phyloP scores from a whole-genome alignment of 2,888 invertebrate genomes.

The Cecidostiba fungosa region DNA sequence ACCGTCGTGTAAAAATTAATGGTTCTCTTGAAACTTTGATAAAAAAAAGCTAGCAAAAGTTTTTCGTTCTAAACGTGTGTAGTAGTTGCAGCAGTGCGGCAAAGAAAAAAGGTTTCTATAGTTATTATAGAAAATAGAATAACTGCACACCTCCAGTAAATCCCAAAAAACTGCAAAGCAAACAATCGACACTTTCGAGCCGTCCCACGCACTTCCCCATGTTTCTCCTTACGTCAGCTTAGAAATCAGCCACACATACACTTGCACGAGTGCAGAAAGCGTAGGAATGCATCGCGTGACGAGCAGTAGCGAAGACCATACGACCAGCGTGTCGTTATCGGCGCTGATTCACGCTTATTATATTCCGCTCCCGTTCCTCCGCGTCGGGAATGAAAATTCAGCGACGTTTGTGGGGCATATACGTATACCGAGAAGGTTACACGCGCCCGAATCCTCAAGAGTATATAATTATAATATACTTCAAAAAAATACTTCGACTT shows the following conservation, averaged over 20 bases:
- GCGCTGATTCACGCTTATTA: constrained; percentile 53
- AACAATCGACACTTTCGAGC: neutral
- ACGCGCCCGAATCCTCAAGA: too few relatives aligned
- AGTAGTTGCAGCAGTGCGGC: too few relatives aligned
- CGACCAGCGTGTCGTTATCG: constrained; percentile 43
- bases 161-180: too few relatives aligned
- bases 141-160: too few relatives aligned
- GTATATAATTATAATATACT: too few relatives aligned
- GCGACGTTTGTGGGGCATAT: constrained; percentile 16
- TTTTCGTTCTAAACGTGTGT: too few relatives aligned
- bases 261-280: constrained; percentile 30
- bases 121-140: too few relatives aligned
- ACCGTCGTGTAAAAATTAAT: too few relatives aligned
- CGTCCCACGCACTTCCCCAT: neutral
- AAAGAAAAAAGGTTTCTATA: too few relatives aligned
- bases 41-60: too few relatives aligned
- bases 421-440: neutral
- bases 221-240: constrained; percentile 20
- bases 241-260: neutral
- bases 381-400: constrained; percentile 20
- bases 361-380: constrained; percentile 31
- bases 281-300: constrained; percentile 43
- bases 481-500: too few relatives aligned
- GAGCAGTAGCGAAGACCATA: neutral
- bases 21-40: too few relatives aligned